Base-by-base conservation (phyloP, 2,888 invertebrate genomes). In the Neoaliturus tenellus region DNA sequence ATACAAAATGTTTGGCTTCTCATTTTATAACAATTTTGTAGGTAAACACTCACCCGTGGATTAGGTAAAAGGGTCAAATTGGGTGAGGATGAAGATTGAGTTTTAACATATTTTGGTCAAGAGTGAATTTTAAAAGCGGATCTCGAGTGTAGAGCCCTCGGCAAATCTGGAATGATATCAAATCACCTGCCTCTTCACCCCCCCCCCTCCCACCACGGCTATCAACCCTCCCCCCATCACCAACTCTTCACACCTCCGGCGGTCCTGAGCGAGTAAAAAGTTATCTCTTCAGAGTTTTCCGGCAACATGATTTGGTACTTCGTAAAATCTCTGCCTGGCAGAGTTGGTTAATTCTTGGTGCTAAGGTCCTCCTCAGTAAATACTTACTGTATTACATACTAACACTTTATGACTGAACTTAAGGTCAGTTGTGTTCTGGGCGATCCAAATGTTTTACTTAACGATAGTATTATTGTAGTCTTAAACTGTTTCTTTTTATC, bases 101-200 rank as follows among this genome's bases (percentile, higher is more conserved):
- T 55, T 55, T 23, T 17, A 62, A 62, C 28, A n/a, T 31, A 23
- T 62, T 62, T 62, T 17, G 17, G 17, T 31, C 14, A 17, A 14
- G 28, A 14, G 62, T 28, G 31, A 62, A 62, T 62, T 28, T 62
- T 62, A 62, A 62, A 62, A 62, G 62, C 28, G 28, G 28, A 31
- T 28, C 8, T 62, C 55, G 1, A 12, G 23, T 20, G 20, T 4
- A 62, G 62, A 8, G 31, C 31, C 62, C 62, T 62, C 17, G 25
- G 25, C 31, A 31, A 62, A 62, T 62, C 25, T 62, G 62, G 5
- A 62, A 8, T 25, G 55, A 55, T 55, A 62, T 62, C 62, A 62
- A 62, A 55, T 55, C 55, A 55, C 5, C 55, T n/a, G 10, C 48
- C 48, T 4, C 6, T 14, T 23, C 23, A 6, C 23, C 51, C 10